phyloP scores from a whole-genome alignment of 2,113 vertebrate species.

The Vimba vimba region DNA sequence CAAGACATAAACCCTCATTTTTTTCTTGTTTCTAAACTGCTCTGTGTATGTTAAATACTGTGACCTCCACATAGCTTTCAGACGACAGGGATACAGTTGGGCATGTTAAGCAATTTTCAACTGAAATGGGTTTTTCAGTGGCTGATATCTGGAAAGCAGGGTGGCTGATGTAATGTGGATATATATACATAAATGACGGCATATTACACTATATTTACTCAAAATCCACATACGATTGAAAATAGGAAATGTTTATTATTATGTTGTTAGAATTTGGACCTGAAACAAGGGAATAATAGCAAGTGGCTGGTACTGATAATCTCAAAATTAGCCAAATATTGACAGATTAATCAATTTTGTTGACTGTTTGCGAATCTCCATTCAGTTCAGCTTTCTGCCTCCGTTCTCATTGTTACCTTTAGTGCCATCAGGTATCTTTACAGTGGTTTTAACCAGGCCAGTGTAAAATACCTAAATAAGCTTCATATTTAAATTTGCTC shows the following conservation, averaged over 20 bases:
- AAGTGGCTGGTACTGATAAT: not conserved
- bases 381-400: not conserved
- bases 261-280: not conserved
- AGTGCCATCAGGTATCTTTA: slow-evolving; percentile 20
- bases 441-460: slow-evolving; percentile 6
- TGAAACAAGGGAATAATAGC: not conserved
- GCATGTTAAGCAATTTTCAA: not conserved
- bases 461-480: slow-evolving; percentile 6
- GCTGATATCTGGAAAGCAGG: not conserved
- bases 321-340: not conserved
- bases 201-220: not conserved
- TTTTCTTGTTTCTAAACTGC: not conserved
- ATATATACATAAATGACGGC: not conserved
- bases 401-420: slow-evolving; percentile 5
- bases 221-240: not conserved
- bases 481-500: slow-evolving; percentile 5
- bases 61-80: not conserved
- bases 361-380: not conserved
- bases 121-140: not conserved
- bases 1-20: not conserved
- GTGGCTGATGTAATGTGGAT: not conserved
- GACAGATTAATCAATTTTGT: not conserved
- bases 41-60: not conserved
- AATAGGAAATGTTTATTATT: not conserved
- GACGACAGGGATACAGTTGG: not conserved